Base-by-base conservation (phyloP, 1,140 invertebrate genomes). In the Heliothis subflexa region DNA sequence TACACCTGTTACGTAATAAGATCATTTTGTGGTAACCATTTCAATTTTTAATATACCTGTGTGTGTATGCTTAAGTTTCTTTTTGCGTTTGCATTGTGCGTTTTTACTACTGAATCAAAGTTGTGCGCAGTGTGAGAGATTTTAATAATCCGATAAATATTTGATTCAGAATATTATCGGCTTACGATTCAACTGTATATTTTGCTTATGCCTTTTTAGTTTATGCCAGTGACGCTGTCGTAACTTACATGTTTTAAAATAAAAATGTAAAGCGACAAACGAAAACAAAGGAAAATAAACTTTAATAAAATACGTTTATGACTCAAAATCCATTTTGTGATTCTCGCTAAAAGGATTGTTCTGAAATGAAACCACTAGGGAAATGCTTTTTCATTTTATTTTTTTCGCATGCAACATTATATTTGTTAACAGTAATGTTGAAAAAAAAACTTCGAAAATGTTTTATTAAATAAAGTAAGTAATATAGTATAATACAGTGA, bases 211-310 rank as follows among this genome's bases (percentile, higher is more conserved):
- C 33, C 9, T 33, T 33, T 28, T 40, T 40, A 40, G 21, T 25
- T 25, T 25, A 1, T 25, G 21, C 33, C 5, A 40, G 5, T 40
- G 33, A 40, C 33, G 33, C 5, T 40, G 9, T 40, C 9, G 5
- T 40, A 9, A 40, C 33, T 40, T 40, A 40, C 33, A 40, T 40
- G 5, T 12, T 14, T 5, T 61, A 40, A 7, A 61, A 61, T 33
- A 12, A 33, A 61, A 61, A 61, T 9, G 9, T 21, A 55, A 55
- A 16, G n/a, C n/a, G 9, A 11, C 54, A 21, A 21, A 55, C 28
- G n/a, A 16, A 64, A 64, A 64, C 54, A 55, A 55, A 55, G 61
- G n/a, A 45, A 64, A 64, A 64, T 45, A 40, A 45, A 64, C 33
- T 14, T 14, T 64, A 64, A 16, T 64, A 11, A 14, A 45, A 2